Evolutionary conservation across 2,888 invertebrate genomes (phyloP), one percentile per base, ranked within the genome.

Genomic region (Synanthedon vespiformis): DNA sequence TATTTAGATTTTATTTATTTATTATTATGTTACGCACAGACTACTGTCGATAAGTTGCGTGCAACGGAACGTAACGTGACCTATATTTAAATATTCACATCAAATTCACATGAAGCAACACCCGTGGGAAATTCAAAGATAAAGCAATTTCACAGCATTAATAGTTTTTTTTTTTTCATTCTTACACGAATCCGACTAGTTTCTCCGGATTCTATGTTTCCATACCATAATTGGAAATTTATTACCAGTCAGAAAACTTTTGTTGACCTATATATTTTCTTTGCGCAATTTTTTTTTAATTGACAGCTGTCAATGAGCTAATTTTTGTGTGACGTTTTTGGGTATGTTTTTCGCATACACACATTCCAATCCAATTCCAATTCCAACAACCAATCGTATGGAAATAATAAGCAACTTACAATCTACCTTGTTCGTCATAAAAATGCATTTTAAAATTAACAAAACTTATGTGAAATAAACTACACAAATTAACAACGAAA

Each of bases 391-490:
- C 60, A 22, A 34, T 34, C 34, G 34, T 34, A 34, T 59, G 34
- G 34, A 67, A 72, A 40, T 76, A 76, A 75, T 72, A 76, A 67
- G 63, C 67, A 67, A 72, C 72, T 78, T 72, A 63, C 68, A 72
- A 78, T 72, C 81, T 84, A 84, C 85, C 80, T 77, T 75, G 67
- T 67, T 67, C 68, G 63, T 71, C 84, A 34, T 34, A 34, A 50
- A 82, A 85, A 84, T 84, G 82, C 57, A 71, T 77, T 77, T 72
- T 62, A 61, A 61, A 75, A 73, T 65, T 68, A 68, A 57, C 57
- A 67, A 74, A 62, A 75, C 72, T 67, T 78, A 80, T 67, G 79
- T 80, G 64, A 81, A 81, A 75, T 80, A 75, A 77, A 68, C 64
- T 62, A 58, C 64, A 60, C 11, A 34, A 16, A 16, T 34, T 12